Percentiles rank a stretch among this genome's conserved stretches.
Evolutionary conservation across 2,797 vertebrate species (phyloP).

Genomic region (Eulemur albifrons): DNA sequence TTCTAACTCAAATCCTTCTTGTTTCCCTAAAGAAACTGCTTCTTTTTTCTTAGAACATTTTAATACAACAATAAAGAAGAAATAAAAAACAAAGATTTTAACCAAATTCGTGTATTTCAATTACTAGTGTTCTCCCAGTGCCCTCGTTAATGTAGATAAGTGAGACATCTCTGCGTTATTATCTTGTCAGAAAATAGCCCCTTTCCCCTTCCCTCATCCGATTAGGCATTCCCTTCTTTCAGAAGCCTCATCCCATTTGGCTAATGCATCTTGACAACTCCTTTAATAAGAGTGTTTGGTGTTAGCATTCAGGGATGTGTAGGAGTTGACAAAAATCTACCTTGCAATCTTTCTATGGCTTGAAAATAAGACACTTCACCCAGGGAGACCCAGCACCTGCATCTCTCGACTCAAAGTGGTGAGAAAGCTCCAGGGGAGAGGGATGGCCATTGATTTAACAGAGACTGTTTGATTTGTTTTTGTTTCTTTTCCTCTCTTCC

Average conservation of each 20-base stretch:
- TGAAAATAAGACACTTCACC: constrained; percentile 62
- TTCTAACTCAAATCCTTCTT: not conserved
- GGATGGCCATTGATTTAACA: not conserved
- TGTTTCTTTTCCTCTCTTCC: not conserved
- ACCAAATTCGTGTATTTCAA: not conserved
- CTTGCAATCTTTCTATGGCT: constrained; percentile 57
- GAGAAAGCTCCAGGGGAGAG: not conserved
- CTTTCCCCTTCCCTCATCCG: not conserved
- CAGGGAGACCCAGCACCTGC: constrained; percentile 32
- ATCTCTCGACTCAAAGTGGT: not conserved
- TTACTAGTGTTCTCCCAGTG: not conserved
- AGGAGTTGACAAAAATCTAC: constrained; percentile 72
- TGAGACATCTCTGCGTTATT: not conserved
- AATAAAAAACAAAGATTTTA: not conserved
- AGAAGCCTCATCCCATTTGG: constrained; percentile 55
- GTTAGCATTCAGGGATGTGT: constrained; percentile 11
- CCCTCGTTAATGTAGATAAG: not conserved
- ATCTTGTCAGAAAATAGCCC: not conserved
- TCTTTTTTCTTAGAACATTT: not conserved
- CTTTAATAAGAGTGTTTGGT: constrained; percentile 65
- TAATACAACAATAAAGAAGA: constrained; percentile 3
- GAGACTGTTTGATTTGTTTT: not conserved
- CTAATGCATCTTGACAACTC: constrained; percentile 75
- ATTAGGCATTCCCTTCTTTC: constrained; percentile 48
- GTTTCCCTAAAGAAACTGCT: not conserved